These are phyloP conservation scores for Orthonevra nobilis DNA, from an alignment of 2,888 invertebrate genomes.

Conservation along the genomic window DNA sequence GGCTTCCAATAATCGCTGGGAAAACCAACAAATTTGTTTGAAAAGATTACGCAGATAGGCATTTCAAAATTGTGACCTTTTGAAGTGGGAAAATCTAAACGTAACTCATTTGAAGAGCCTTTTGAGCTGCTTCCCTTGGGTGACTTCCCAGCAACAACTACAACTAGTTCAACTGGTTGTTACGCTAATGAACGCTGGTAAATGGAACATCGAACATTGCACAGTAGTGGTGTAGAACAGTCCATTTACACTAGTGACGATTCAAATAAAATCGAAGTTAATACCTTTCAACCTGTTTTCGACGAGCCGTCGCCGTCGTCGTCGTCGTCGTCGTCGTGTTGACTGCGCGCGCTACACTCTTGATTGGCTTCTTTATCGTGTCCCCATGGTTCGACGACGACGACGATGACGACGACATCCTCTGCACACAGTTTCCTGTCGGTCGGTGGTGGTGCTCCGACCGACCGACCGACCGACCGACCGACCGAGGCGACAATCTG, in stretches of 20 bases:
- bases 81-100: too few relatives aligned
- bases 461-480: too few relatives aligned
- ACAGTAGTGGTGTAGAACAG: slow-evolving; percentile 51
- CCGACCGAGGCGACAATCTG: slow-evolving; percentile 67
- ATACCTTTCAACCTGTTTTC: slow-evolving; percentile 63
- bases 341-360: slow-evolving; percentile 20
- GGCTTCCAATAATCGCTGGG: too few relatives aligned
- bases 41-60: too few relatives aligned
- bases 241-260: slow-evolving; percentile 64
- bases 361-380: slow-evolving; percentile 22
- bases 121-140: neutral
- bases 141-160: neutral
- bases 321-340: too few relatives aligned
- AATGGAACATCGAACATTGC: slow-evolving; percentile 56
- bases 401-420: too few relatives aligned
- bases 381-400: too few relatives aligned
- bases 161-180: slow-evolving; percentile 64
- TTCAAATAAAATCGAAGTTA: slow-evolving; percentile 69
- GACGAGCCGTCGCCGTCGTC: too few relatives aligned
- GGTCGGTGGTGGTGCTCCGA: too few relatives aligned
- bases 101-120: too few relatives aligned
- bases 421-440: slow-evolving; percentile 28
- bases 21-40: too few relatives aligned
- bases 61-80: too few relatives aligned
- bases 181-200: slow-evolving; percentile 30